Evolutionary conservation across 2,888 invertebrate genomes (phyloP).

Genomic region (Nymphalis urticae): DNA sequence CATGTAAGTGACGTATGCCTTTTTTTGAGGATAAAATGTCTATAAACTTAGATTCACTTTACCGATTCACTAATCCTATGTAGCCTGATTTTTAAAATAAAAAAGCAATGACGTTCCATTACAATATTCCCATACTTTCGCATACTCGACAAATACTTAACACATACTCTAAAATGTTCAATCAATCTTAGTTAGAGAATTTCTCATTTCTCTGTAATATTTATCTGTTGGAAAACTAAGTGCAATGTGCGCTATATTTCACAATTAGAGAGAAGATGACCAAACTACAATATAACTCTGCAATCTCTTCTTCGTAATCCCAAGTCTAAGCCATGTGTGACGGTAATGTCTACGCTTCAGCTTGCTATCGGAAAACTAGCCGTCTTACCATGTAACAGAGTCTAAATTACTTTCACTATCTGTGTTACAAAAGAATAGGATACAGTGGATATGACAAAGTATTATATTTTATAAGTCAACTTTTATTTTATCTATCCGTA

Average conservation of each 20-base stretch:
- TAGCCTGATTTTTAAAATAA: no score
- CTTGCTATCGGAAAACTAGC: not conserved
- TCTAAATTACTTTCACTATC: not conserved
- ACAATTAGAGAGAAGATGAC: conserved; percentile 7
- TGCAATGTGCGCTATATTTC: conserved; percentile 9
- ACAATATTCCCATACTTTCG: no score
- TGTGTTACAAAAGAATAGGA: not conserved
- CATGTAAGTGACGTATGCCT: no score
- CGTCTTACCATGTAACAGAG: not conserved
- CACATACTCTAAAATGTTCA: no score
- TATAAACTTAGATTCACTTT: no score
- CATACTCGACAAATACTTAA: no score
- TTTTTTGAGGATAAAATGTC: no score
- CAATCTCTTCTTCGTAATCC: conserved; percentile 14
- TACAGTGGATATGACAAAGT: conserved; percentile 9
- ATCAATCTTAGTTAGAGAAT: no score
- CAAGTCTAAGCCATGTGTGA: conserved; percentile 1
- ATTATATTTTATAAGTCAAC: not conserved
- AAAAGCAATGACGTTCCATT: no score
- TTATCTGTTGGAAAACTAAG: not conserved
- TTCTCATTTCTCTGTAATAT: not conserved
- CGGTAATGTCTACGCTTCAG: conserved; percentile 1
- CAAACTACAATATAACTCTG: conserved; percentile 15
- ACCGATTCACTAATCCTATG: no score
- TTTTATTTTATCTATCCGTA: not conserved